Evolutionary conservation across 2,113 vertebrate species (phyloP).

Genomic region (Pyxicephalus adspersus): DNA sequence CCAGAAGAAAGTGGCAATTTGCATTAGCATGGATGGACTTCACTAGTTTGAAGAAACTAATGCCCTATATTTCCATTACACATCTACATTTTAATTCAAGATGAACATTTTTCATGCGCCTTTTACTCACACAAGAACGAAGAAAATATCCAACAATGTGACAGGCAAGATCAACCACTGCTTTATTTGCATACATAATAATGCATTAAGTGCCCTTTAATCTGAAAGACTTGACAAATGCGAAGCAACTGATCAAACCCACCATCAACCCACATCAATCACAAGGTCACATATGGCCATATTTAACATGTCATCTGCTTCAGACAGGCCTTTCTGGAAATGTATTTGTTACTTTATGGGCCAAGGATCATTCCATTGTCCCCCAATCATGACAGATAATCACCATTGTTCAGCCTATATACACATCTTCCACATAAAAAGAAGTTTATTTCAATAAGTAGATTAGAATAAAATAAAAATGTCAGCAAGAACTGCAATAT

Average conservation of each 20-base stretch:
- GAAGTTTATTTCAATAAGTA: conserved; percentile 13
- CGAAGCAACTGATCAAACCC: conserved; percentile 29
- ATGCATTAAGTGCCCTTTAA: conserved; percentile 35
- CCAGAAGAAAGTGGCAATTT: no score
- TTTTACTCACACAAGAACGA: conserved; percentile 10
- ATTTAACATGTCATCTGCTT: background rate
- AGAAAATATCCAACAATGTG: conserved; percentile 34
- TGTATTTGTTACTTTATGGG: conserved; percentile 25
- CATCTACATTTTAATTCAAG: conserved; percentile 1
- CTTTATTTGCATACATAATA: conserved; percentile 50
- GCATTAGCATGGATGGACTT: no score
- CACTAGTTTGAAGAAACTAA: background rate
- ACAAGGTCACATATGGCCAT: conserved; percentile 32
- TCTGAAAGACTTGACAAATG: conserved; percentile 33
- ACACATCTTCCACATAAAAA: conserved; percentile 45
- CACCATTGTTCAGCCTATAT: conserved; percentile 17
- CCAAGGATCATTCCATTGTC: conserved; percentile 23
- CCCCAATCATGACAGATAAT: conserved; percentile 26
- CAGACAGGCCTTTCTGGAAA: conserved; percentile 13
- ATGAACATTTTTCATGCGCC: background rate
- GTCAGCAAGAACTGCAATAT: background rate
- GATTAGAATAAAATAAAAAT: background rate
- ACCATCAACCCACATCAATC: conserved; percentile 28
- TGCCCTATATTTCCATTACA: background rate
- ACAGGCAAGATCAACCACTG: conserved; percentile 5